Evolutionary conservation across 2,888 invertebrate genomes (phyloP).

Genomic region (Biston stratarius): DNA sequence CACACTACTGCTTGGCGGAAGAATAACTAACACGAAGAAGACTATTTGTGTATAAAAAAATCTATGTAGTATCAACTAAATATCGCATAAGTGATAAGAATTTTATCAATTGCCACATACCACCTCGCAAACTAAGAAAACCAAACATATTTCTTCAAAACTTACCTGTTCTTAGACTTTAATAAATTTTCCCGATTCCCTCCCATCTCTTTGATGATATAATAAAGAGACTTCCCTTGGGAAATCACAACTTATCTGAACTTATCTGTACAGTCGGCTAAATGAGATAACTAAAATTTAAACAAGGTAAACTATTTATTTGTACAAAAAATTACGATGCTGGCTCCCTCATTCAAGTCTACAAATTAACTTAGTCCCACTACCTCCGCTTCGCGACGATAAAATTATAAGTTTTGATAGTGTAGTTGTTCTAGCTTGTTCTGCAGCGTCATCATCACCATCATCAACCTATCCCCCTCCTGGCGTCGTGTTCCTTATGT

Average conservation of each 20-base stretch:
- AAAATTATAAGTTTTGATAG: slow-evolving; percentile 7
- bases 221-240: slow-evolving; percentile 20
- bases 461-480: neutral
- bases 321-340: neutral
- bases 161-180: slow-evolving; percentile 21
- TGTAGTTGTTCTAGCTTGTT: neutral
- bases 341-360: neutral
- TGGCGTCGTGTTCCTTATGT: too few relatives aligned
- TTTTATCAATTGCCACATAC: too few relatives aligned
- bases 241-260: slow-evolving; percentile 19
- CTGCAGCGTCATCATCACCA: neutral
- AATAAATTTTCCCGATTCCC: slow-evolving; percentile 22
- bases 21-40: too few relatives aligned
- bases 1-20: too few relatives aligned
- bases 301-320: neutral
- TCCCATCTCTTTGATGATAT: slow-evolving; percentile 22
- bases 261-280: neutral
- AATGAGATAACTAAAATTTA: neutral
- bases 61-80: too few relatives aligned
- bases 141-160: slow-evolving; percentile 19
- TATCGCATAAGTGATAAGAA: too few relatives aligned
- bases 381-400: neutral
- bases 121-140: neutral
- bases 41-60: too few relatives aligned
- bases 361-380: neutral